Base-by-base conservation (phyloP, 2,888 invertebrate genomes). In the Pyrrhosoma nymphula region DNA sequence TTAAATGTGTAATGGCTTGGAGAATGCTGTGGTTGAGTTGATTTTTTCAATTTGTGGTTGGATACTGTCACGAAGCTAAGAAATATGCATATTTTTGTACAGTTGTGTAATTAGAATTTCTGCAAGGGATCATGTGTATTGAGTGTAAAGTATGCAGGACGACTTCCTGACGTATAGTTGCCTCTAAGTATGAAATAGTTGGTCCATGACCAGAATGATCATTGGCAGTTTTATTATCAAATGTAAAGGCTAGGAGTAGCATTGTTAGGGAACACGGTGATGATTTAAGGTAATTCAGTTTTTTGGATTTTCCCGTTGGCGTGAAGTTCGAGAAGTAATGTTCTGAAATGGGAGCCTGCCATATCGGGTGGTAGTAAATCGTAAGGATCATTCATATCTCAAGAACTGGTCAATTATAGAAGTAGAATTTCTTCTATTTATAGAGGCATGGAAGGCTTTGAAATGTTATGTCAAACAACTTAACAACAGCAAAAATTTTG, bases 31-130 rank as follows among this genome's bases (percentile, higher is more conserved):
- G 20, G n/a, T 93, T 69, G 69, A n/a, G 14, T 93, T 82, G 82
- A 18, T 82, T 69, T 47, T 69, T 69, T 69, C 63, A 93, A 55
- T 26, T 56, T 89, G 89, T 93, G 75, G 69, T 93, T 93, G 47
- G 23, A 75, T 69, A 26, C 91, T 93, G 69, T 93, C 93, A 93
- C 47, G 26, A 69, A 69, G 12, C 69, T 30, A 55, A 93, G n/a
- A 93, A 93, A 93, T 93, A 47, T 55, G 39, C 69, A 93, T 93
- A 93, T 93, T 93, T 93, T 93, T 93, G 93, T 93, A 93, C 93
- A 63, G 39, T 93, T 75, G 47, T 93, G 69, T 93, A 93, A 69
- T 10, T 47, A 93, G n/a, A 69, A 55, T 39, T 47, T 55, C 69
- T 55, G 6, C 35, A 47, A 47, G 69, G 63, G 69, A 69, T 47